Evolutionary conservation across 2,113 vertebrate species (phyloP).

Genomic region (Lamprotornis superbus): DNA sequence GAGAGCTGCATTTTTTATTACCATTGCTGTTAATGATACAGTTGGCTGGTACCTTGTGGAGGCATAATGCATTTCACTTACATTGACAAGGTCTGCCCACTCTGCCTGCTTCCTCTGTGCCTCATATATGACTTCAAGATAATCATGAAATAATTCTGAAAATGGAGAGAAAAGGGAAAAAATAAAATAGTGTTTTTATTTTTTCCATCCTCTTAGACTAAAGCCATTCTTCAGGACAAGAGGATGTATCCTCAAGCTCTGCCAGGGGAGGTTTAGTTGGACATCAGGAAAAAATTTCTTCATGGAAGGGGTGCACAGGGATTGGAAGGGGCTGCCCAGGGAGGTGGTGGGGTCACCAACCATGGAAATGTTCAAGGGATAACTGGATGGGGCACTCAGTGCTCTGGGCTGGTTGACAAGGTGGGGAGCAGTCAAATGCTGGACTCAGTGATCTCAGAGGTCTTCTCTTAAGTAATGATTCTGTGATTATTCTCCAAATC

Average conservation of each 20-base stretch:
- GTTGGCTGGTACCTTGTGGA: not conserved
- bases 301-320: not conserved
- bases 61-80: not conserved
- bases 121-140: not conserved
- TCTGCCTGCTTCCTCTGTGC: not conserved
- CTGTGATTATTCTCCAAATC: not conserved
- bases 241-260: not conserved
- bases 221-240: accelerated
- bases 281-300: not conserved
- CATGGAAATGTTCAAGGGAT: not conserved
- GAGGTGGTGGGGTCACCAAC: not conserved
- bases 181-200: not conserved
- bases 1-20: not conserved
- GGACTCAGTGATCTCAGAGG: not conserved
- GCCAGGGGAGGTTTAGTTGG: not conserved
- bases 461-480: not conserved
- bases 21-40: not conserved
- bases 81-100: not conserved
- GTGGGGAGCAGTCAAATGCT: not conserved
- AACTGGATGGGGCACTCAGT: not conserved
- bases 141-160: not conserved
- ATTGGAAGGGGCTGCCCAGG: not conserved
- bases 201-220: not conserved
- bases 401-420: not conserved
- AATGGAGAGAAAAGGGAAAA: not conserved